Evolutionary conservation across 2,797 vertebrate species (phyloP).

Genomic region (Lerista edwardsae): DNA sequence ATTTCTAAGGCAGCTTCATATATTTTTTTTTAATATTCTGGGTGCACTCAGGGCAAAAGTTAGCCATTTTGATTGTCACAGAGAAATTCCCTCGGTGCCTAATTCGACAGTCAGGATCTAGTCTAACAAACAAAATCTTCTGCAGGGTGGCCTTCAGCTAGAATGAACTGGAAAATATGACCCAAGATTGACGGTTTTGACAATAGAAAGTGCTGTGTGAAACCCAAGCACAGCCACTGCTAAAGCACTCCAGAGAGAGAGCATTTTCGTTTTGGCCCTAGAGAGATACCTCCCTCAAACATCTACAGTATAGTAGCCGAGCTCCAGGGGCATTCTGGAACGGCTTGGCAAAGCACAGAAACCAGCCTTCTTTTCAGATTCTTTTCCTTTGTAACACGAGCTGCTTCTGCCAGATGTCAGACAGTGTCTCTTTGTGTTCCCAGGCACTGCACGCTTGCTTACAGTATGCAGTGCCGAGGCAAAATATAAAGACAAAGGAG

Average conservation of each 20-base stretch:
- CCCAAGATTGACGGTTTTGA: constrained; percentile 35
- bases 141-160: not conserved
- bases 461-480: constrained; percentile 22
- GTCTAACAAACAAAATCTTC: constrained; percentile 20
- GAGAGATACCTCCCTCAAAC: constrained; percentile 22
- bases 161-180: constrained; percentile 23
- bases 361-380: constrained; percentile 54
- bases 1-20: not conserved
- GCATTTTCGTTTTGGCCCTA: constrained; percentile 51
- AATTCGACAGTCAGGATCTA: constrained; percentile 9
- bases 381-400: constrained; percentile 45
- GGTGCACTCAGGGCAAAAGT: not conserved
- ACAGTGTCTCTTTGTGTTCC: constrained; percentile 60
- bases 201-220: constrained; percentile 36
- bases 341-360: constrained; percentile 24
- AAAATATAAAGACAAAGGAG: constrained; percentile 59
- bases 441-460: constrained; percentile 41
- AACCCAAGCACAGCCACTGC: constrained; percentile 27
- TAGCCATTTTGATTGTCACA: not conserved
- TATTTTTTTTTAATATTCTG: not conserved
- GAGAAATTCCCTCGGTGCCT: not conserved
- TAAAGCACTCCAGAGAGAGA: constrained; percentile 29
- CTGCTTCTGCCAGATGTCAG: constrained; percentile 66
- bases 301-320: constrained; percentile 45
- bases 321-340: constrained; percentile 54